phyloP scores from a whole-genome alignment of 2,113 vertebrate genomes.

The Muscicapa adusta region DNA sequence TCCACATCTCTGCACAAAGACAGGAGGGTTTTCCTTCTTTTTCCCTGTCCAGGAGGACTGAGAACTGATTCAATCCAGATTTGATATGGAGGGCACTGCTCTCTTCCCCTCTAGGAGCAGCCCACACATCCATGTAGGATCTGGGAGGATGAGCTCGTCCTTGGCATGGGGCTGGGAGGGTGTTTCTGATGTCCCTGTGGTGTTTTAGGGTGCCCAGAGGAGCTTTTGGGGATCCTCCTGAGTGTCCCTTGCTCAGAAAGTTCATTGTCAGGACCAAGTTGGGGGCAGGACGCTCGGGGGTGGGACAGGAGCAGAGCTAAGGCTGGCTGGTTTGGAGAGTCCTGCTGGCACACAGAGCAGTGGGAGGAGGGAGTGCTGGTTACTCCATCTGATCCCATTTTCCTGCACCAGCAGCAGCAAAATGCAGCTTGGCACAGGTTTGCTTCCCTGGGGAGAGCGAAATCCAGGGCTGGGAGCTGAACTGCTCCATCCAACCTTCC shows the following conservation, averaged over 20 bases:
- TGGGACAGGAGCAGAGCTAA: neutral
- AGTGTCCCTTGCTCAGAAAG: neutral
- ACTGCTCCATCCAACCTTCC: neutral
- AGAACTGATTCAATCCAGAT: neutral
- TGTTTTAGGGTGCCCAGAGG: neutral
- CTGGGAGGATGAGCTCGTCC: neutral
- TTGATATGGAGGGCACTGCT: neutral
- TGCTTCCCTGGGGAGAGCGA: neutral
- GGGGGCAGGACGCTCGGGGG: neutral
- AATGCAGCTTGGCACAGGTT: neutral
- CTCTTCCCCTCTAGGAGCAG: neutral
- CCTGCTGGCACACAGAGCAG: neutral
- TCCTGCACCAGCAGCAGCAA: neutral
- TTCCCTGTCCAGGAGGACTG: neutral
- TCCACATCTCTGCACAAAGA: neutral
- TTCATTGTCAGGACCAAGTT: neutral
- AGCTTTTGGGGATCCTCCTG: accelerated
- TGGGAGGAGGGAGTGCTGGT: neutral
- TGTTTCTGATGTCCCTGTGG: no score
- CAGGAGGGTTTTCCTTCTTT: neutral
- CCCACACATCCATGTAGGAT: neutral
- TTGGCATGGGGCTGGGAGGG: neutral
- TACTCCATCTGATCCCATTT: neutral
- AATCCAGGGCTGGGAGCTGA: neutral
- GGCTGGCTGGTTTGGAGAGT: neutral